Evolutionary conservation across 2,113 vertebrate species (phyloP), one percentile per base, ranked within the genome.

Genomic region (Dermatemys mawii): DNA sequence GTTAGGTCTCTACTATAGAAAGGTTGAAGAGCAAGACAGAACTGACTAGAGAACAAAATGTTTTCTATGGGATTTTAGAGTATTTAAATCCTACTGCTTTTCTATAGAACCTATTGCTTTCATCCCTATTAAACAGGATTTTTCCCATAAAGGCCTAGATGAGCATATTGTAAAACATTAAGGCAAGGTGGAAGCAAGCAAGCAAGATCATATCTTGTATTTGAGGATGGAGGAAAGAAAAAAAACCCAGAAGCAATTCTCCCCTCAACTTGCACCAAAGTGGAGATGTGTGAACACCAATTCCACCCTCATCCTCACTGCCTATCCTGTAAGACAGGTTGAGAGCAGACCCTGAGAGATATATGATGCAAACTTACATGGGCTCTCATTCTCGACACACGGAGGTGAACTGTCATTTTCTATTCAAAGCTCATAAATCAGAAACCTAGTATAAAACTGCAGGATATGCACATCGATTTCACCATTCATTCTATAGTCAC

Each of bases 211-310:
- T 21, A 3, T 53, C 4, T 70, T 22, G 63, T 35, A 70, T 70
- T 70, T 70, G 35, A 70, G 35, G n/a, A 35, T 38, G 60, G 32
- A n/a, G 35, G 60, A 5, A 21, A 50, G 17, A 51, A 75, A 41
- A 6, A 49, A 44, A 79, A 21, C 1, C 29, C 0, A 1, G 1
- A 78, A n/a, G 80, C 11, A 8, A 70, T 6, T 1, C 0, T 75
- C 84, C 3, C 14, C 17, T 32, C 32, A 27, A 5, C 51, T 22
- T 90, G 22, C 1, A 19, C 41, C 46, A 3, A 57, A 48, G 46
- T 16, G 29, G 70, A 70, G 32, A 41, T 35, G 2, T 4, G 8
- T 6, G 17, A 17, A 0, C 50, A 60, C 27, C 27, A 27, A 29
- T 27, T 27, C 5, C 11, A 5, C 27, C 27, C 12, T 32, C 26